Evolutionary conservation across 2,113 vertebrate species (phyloP).

Genomic region (Scomber colias): DNA sequence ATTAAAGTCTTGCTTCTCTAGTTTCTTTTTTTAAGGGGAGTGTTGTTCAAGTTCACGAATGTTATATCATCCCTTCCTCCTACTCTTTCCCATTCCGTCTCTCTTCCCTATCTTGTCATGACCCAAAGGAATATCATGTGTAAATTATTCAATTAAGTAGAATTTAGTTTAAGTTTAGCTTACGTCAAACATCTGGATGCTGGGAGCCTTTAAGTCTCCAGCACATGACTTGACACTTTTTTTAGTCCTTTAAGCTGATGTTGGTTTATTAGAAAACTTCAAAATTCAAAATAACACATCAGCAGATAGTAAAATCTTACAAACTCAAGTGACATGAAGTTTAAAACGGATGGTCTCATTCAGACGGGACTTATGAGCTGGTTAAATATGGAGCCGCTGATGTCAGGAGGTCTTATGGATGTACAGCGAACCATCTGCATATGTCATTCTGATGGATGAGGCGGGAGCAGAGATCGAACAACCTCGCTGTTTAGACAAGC

Average conservation of each 20-base stretch:
- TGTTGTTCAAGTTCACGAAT: constrained; percentile 59
- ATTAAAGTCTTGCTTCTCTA: constrained; percentile 56
- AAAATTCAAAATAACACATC: background rate
- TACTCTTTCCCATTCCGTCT: background rate
- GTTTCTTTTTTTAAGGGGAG: constrained; percentile 54
- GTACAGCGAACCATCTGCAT: constrained; percentile 54
- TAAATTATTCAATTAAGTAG: constrained; percentile 19
- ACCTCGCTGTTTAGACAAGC: constrained; percentile 56
- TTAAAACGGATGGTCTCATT: constrained; percentile 12
- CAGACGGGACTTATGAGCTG: constrained; percentile 26
- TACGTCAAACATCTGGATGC: too few relatives aligned
- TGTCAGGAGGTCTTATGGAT: constrained; percentile 26
- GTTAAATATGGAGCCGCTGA: constrained; percentile 36
- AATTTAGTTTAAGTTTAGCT: background rate
- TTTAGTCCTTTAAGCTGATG: background rate
- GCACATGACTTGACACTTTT: background rate
- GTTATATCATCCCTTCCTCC: constrained; percentile 54
- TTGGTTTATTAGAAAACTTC: constrained; percentile 9
- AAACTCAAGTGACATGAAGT: background rate
- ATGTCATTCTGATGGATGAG: constrained; percentile 71
- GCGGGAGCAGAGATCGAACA: constrained; percentile 55
- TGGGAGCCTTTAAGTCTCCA: background rate
- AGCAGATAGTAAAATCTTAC: constrained; percentile 21
- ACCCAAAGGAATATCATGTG: constrained; percentile 17
- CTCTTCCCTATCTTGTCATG: constrained; percentile 28